These are phyloP conservation scores for Ictidomys tridecemlineatus DNA, from an alignment of 2,113 vertebrate genomes.

Conservation along the genomic window DNA sequence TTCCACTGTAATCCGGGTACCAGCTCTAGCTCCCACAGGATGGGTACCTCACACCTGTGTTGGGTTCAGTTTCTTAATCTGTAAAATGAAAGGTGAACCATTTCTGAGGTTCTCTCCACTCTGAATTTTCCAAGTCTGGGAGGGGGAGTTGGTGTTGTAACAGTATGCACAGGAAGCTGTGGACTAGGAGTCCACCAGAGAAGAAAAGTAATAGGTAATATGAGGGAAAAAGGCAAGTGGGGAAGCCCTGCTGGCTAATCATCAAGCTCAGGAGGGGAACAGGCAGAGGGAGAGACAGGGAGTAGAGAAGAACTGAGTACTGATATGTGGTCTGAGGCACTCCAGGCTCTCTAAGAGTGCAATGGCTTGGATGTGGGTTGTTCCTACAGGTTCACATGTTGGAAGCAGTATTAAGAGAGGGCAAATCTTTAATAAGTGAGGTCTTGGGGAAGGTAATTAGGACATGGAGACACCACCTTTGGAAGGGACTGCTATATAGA, in stretches of 20 bases:
- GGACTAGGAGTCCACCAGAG: neutral
- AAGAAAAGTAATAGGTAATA: neutral
- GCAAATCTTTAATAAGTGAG: neutral
- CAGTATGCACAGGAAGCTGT: rapidly evolving
- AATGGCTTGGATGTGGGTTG: neutral
- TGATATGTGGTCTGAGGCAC: rapidly evolving
- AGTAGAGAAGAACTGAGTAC: neutral
- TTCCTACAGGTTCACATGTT: neutral
- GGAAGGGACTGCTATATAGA: neutral
- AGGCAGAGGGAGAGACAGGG: neutral
- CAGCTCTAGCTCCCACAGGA: neutral
- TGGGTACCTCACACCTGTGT: neutral
- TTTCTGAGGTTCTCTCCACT: neutral
- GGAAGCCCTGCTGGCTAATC: rapidly evolving
- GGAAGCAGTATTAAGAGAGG: neutral
- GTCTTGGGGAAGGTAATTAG: neutral
- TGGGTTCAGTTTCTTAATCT: neutral
- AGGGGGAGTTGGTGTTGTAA: rapidly evolving
- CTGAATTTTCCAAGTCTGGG: neutral
- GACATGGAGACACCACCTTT: neutral
- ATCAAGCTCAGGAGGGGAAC: neutral
- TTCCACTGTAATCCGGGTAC: neutral
- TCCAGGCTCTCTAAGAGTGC: neutral
- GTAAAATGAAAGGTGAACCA: neutral
- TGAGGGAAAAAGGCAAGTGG: neutral